Evolutionary conservation across 1,140 invertebrate species (phyloP), one percentile per base, ranked within the genome.

Genomic region (Delia radicum): DNA sequence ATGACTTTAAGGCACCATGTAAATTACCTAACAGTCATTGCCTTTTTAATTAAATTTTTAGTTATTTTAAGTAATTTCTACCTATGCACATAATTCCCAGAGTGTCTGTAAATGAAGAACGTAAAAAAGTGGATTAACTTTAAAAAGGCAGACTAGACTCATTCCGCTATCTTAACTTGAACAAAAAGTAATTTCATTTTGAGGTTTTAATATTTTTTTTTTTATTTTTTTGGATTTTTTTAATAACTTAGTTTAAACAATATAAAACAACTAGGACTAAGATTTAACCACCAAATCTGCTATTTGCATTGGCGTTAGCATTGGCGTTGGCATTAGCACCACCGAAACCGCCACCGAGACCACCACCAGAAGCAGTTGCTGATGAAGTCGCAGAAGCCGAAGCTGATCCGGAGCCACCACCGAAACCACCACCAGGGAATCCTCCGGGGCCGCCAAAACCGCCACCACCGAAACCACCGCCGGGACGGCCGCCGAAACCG

Each of bases 391-490:
- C 21, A 12, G 33, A 37, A 3, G 33, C 33, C 13, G 33, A 37
- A 4, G 12, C 26, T 24, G 24, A 18, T 15, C 62, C 21, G 37
- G 37, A 15, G 3, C 37, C 12, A 10, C 48, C 42, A 46, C 72
- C 62, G 31, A 27, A 27, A n/a, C 61, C 73, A 21, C 62, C 18
- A 8, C 61, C 62, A 3, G 55, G 48, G 13, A 5, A 42, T 28
- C 48, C 75, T 33, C 71, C 71, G 5, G 2, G 28, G 26, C 46
- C 55, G 18, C 75, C 75, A 42, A 48, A 21, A 46, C 31, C 62
- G 48, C 21, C 73, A 42, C 12, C 8, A 28, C 65, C 74, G 18
- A 71, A 72, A 26, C 75, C 75, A n/a, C 37, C 75, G 10, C 28
- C 74, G 10, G 10, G 5, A 27, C 21, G n/a, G 2, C 73, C 76